Conservation (phyloP, 2,797 vertebrate genomes). For the Alauda arvensis region DNA sequence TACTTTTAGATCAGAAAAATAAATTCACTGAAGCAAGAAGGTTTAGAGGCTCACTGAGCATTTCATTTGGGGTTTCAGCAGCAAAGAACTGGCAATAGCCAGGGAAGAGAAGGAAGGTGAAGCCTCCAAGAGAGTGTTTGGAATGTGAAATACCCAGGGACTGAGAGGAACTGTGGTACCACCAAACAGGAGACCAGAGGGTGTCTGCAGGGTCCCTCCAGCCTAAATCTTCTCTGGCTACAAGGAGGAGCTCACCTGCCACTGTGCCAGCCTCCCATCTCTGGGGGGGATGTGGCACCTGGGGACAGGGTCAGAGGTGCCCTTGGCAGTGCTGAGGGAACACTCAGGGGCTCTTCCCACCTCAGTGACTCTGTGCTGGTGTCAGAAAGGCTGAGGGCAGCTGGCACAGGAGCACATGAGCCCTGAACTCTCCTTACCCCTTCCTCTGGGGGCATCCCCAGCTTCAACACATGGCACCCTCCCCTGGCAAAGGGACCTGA, state of each 20-base stretch:
- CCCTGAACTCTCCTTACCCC: not conserved
- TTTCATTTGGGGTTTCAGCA: not conserved
- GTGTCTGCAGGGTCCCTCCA: not conserved
- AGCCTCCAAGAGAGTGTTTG: rapidly evolving
- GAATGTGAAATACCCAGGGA: too few relatives aligned
- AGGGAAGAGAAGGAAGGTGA: not conserved
- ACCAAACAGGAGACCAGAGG: not conserved
- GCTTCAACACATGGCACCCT: not conserved
- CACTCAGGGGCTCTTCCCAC: not conserved
- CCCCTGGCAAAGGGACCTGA: not conserved
- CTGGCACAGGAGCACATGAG: not conserved
- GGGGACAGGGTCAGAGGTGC: not conserved
- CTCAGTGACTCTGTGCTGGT: not conserved
- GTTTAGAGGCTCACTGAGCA: not conserved
- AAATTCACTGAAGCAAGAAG: not conserved
- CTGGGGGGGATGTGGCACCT: not conserved
- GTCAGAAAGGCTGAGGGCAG: not conserved
- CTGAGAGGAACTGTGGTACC: not conserved
- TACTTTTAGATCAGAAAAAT: not conserved
- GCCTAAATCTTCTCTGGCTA: not conserved
- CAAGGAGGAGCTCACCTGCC: not conserved
- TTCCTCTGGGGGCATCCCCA: not conserved
- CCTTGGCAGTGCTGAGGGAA: not conserved
- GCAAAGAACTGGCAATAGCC: not conserved
- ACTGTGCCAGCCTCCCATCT: not conserved